A percentile compares a stretch with the other conserved stretches of the same genome.
phyloP scores from a whole-genome alignment of 2,113 vertebrate species.

The Cyprinus carpio region DNA sequence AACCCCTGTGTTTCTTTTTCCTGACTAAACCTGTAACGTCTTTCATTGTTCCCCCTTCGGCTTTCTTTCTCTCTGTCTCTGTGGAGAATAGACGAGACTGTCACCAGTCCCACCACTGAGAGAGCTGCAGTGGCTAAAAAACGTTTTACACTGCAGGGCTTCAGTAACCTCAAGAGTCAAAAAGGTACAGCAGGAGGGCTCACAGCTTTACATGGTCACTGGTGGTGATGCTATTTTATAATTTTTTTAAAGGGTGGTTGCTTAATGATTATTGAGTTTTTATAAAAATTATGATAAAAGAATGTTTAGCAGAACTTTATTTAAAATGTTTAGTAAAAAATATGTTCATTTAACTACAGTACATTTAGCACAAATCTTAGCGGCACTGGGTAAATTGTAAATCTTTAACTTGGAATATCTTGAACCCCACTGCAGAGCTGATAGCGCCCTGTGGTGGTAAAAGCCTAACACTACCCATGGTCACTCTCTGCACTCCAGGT shows the following conservation, averaged over 20 bases:
- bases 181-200: conserved; percentile 81
- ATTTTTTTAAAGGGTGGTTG: not conserved
- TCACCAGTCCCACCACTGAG: conserved; percentile 85
- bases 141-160: conserved; percentile 87
- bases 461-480: conserved; percentile 81
- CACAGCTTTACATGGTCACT: not conserved
- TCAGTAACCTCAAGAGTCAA: conserved; percentile 91
- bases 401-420: conserved; percentile 17
- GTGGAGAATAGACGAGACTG: conserved; percentile 78
- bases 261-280: not conserved
- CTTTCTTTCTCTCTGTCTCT: conserved; percentile 59
- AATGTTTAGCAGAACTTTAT: too few species aligned
- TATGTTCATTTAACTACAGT: too few species aligned
- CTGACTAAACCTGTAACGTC: conserved; percentile 23
- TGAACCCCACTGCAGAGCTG: conserved; percentile 76
- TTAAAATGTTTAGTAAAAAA: too few species aligned
- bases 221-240: too few species aligned
- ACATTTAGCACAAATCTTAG: too few species aligned
- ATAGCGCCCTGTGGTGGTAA: conserved; percentile 69
- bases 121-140: conserved; percentile 88
- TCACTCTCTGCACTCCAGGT: conserved; percentile 77
- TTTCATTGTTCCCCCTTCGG: conserved; percentile 21
- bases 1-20: not conserved
- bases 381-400: not conserved
- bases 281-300: too few species aligned